Conservation (phyloP, 1,140 invertebrate species). For the Planococcus citri region DNA sequence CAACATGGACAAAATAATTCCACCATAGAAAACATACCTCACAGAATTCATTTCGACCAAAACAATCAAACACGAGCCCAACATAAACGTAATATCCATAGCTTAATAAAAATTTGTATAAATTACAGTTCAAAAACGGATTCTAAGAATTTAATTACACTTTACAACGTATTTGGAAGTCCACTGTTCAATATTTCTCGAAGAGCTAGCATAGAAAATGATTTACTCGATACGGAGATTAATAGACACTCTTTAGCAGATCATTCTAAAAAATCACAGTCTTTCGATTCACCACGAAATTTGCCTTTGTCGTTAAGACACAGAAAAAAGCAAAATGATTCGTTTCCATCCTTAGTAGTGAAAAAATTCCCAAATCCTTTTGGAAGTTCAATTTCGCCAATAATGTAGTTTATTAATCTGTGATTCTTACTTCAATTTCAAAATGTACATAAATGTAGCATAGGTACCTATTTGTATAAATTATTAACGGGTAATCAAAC, state of each 20-base stretch:
- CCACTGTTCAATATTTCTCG: background rate
- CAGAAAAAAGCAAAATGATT: background rate
- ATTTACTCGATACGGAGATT: background rate
- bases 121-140: background rate
- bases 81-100: background rate
- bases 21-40: background rate
- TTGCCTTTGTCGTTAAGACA: background rate
- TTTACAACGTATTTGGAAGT: background rate
- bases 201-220: constrained; percentile 6
- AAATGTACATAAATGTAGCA: too few species aligned
- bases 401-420: background rate
- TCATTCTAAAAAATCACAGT: background rate
- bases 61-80: background rate
- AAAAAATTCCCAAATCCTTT: background rate
- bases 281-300: background rate
- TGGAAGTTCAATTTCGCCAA: background rate
- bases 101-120: background rate
- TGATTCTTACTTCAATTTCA: too few species aligned
- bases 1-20: background rate
- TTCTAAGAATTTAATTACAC: background rate
- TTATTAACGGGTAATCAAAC: too few species aligned
- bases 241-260: background rate
- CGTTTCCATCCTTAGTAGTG: background rate
- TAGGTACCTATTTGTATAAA: too few species aligned
- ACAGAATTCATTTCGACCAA: background rate